Evolutionary conservation across 2,888 invertebrate genomes (phyloP).

Genomic region (Matsumyia berberina): DNA sequence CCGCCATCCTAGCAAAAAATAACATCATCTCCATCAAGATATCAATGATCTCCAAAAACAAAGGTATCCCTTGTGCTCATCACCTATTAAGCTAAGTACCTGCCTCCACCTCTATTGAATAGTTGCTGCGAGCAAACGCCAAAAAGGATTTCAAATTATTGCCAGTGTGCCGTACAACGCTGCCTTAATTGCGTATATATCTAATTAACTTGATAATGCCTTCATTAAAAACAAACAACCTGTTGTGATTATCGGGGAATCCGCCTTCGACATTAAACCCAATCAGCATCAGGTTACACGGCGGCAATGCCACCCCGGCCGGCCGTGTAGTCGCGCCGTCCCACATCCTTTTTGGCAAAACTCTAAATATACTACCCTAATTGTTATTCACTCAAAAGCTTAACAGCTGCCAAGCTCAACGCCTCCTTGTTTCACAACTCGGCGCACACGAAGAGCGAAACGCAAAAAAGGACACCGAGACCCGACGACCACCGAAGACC

Average conservation of each 20-base stretch:
- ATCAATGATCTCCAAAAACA: constrained; percentile 1
- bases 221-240: constrained; percentile 71
- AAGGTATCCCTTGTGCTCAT: neutral
- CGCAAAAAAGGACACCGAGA: neutral
- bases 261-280: constrained; percentile 59
- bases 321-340: too few species aligned
- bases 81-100: neutral
- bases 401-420: constrained; percentile 72
- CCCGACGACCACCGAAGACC: neutral
- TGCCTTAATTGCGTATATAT: constrained; percentile 57
- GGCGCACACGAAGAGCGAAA: constrained; percentile 45
- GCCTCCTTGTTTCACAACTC: constrained; percentile 72
- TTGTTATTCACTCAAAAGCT: constrained; percentile 76
- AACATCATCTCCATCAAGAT: neutral
- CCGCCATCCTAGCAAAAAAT: neutral
- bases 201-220: constrained; percentile 71
- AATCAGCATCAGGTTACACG: constrained; percentile 58
- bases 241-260: constrained; percentile 67
- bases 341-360: constrained; percentile 40
- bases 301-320: neutral
- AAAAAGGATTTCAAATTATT: constrained; percentile 42
- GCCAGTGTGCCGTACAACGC: constrained; percentile 26
- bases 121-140: neutral
- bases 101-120: neutral
- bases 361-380: constrained; percentile 71